Conservation (phyloP, 1,140 invertebrate species). For the Drosophila rufa region DNA sequence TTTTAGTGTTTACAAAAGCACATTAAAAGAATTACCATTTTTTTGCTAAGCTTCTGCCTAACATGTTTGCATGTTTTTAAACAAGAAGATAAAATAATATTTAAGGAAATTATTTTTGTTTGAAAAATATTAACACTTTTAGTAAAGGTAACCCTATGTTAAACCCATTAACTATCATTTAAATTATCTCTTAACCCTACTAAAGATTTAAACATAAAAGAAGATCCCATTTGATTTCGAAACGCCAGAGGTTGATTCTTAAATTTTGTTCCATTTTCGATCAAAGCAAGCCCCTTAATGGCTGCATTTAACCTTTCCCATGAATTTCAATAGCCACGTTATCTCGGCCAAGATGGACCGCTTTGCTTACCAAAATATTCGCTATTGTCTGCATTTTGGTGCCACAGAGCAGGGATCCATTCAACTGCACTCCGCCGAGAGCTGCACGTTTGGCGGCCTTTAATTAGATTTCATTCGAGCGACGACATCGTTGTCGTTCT, state of each 20-base stretch:
- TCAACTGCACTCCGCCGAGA: slow-evolving; percentile 47
- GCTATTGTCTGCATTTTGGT: slow-evolving; percentile 26
- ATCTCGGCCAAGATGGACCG: slow-evolving; percentile 6
- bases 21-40: no score
- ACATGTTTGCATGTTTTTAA: no score
- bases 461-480: slow-evolving; percentile 79
- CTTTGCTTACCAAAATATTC: slow-evolving; percentile 49
- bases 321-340: slow-evolving; percentile 28
- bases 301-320: slow-evolving; percentile 1
- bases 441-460: slow-evolving; percentile 67
- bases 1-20: background rate
- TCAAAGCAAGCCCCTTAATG: slow-evolving; percentile 18
- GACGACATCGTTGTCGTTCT: slow-evolving; percentile 27
- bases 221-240: background rate
- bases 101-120: no score
- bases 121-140: no score
- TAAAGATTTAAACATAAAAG: no score
- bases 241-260: background rate
- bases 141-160: no score
- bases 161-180: no score
- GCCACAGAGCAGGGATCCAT: slow-evolving; percentile 25
- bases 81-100: no score
- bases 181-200: no score
- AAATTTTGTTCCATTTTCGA: background rate
- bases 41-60: no score